phyloP scores from a whole-genome alignment of 2,113 vertebrate species.

The Cheilinus undulatus region DNA sequence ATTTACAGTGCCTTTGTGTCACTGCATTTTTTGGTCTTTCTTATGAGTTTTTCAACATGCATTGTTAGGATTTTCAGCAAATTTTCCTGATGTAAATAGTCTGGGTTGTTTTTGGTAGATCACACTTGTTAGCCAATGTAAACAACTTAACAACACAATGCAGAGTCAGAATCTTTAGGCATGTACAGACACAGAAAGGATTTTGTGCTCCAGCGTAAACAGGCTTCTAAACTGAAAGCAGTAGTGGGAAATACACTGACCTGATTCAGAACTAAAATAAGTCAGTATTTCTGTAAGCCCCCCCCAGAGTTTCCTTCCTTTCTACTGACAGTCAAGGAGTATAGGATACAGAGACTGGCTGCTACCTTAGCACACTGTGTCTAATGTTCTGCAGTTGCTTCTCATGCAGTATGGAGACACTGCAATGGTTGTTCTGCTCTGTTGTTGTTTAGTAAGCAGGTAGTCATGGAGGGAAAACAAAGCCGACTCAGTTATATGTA shows the following conservation, averaged over 20 bases:
- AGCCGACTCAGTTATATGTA: slow-evolving; percentile 36
- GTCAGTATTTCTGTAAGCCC: background rate
- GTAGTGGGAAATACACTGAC: slow-evolving; percentile 42
- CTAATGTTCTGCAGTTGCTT: background rate
- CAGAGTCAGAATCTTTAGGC: too few species aligned
- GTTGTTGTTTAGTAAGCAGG: slow-evolving; percentile 27
- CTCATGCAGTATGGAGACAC: background rate
- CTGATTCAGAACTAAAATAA: slow-evolving; percentile 32
- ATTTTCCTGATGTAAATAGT: too few species aligned
- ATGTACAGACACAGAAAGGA: slow-evolving; percentile 3
- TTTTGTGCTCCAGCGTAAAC: slow-evolving; percentile 12
- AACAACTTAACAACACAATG: too few species aligned
- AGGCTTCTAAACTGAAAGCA: slow-evolving; percentile 32
- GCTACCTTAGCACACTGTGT: background rate
- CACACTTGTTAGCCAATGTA: too few species aligned
- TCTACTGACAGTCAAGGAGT: slow-evolving; percentile 21
- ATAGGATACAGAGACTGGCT: slow-evolving; percentile 12
- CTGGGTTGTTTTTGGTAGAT: too few species aligned
- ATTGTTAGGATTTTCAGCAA: too few species aligned
- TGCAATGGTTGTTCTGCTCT: slow-evolving; percentile 1
- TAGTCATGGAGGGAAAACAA: slow-evolving; percentile 43
- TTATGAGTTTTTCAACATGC: too few species aligned
- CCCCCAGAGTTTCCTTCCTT: slow-evolving; percentile 43
- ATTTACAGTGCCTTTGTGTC: too few species aligned
- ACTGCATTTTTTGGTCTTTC: too few species aligned